phyloP scores from a whole-genome alignment of 2,113 vertebrate species.

The Gymnarchus niloticus region DNA sequence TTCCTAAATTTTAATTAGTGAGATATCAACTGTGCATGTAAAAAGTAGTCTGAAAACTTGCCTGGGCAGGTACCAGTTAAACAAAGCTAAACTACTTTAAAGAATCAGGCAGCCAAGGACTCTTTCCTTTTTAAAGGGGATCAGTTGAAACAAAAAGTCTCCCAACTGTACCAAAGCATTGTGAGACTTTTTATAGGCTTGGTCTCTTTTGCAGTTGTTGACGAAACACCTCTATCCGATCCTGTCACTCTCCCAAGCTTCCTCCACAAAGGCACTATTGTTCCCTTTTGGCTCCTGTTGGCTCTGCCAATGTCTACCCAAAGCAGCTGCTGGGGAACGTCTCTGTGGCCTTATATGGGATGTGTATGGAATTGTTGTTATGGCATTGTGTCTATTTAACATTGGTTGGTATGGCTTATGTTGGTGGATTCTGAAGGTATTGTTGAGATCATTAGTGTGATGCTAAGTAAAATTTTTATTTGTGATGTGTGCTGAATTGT shows the following conservation, averaged over 20 bases:
- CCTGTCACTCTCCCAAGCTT: not conserved
- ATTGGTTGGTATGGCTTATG: too few species aligned
- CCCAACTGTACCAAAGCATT: not conserved
- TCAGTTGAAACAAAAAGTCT: not conserved
- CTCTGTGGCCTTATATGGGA: not conserved
- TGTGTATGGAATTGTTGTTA: not conserved
- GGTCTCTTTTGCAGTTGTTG: not conserved
- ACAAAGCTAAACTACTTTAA: not conserved
- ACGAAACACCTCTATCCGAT: not conserved
- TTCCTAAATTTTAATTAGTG: not conserved
- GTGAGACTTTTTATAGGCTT: not conserved
- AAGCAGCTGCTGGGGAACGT: slow-evolving; percentile 1
- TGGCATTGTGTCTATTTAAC: too few species aligned
- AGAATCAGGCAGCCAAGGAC: not conserved
- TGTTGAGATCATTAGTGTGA: too few species aligned
- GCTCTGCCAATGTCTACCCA: not conserved
- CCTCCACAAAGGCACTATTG: slow-evolving; percentile 13
- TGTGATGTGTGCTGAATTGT: too few species aligned
- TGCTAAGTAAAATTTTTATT: too few species aligned
- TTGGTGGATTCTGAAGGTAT: not conserved
- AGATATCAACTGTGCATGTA: not conserved
- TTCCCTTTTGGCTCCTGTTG: not conserved
- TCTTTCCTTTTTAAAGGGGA: not conserved
- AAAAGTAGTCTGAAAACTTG: not conserved
- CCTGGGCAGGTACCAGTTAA: too few species aligned